phyloP scores from a whole-genome alignment of 2,797 vertebrate genomes.

The Forpus xanthops region DNA sequence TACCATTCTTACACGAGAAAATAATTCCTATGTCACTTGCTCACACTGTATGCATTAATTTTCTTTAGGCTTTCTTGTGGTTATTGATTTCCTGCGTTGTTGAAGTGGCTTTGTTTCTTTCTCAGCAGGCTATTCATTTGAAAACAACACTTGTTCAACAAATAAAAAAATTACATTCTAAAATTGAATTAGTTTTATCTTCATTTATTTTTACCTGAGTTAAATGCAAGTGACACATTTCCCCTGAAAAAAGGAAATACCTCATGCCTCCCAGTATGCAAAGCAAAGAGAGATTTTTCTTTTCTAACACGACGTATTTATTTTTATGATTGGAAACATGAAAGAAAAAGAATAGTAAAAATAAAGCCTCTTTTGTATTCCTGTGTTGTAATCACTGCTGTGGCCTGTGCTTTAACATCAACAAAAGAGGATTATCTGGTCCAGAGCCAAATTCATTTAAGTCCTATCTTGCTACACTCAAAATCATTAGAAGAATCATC shows the following conservation, averaged over 20 bases:
- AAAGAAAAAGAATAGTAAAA: slow-evolving; percentile 27
- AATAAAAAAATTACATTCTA: slow-evolving; percentile 10
- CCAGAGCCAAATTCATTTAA: not conserved
- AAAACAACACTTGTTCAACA: slow-evolving; percentile 61
- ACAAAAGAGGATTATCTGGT: not conserved
- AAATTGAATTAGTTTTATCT: slow-evolving; percentile 66
- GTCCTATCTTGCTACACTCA: not conserved
- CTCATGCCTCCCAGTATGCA: slow-evolving; percentile 1
- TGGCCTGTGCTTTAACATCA: not conserved
- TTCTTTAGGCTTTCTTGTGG: slow-evolving; percentile 57
- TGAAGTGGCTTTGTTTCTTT: slow-evolving; percentile 60
- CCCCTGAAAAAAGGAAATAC: not conserved
- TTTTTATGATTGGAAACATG: slow-evolving; percentile 43
- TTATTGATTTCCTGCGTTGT: slow-evolving; percentile 70
- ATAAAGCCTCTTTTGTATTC: slow-evolving; percentile 32
- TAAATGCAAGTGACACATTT: slow-evolving; percentile 31
- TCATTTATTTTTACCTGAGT: slow-evolving; percentile 43
- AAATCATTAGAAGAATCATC: not conserved
- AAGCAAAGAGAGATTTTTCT: slow-evolving; percentile 9
- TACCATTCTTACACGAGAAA: slow-evolving; percentile 49
- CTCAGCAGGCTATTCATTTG: slow-evolving; percentile 46
- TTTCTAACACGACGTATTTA: not conserved
- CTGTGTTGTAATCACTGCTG: not conserved
- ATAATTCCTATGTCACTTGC: slow-evolving; percentile 49
- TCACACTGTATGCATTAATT: slow-evolving; percentile 49